Evolutionary conservation across 2,797 vertebrate species (phyloP).

Genomic region (Sylvia borin): DNA sequence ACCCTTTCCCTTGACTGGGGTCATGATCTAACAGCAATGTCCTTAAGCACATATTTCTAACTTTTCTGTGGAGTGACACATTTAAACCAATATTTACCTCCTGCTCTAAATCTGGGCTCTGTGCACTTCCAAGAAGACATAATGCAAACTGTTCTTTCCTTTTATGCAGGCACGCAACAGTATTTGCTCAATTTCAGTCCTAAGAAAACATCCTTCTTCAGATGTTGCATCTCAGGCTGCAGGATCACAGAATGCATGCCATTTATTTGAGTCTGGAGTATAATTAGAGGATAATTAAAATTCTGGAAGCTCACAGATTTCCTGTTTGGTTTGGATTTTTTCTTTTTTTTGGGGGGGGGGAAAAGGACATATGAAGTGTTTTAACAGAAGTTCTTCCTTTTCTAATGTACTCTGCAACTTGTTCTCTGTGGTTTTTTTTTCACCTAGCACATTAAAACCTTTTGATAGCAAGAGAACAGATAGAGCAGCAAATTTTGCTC

Average conservation of each 20-base stretch:
- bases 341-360: background rate
- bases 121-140: background rate
- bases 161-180: constrained; percentile 11
- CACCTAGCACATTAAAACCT: background rate
- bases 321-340: background rate
- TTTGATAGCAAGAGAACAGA: background rate
- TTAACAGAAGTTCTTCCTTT: constrained; percentile 14
- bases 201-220: background rate
- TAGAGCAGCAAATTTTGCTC: background rate
- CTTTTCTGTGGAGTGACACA: background rate
- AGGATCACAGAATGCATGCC: constrained; percentile 41
- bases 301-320: constrained; percentile 15
- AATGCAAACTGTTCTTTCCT: background rate
- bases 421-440: background rate
- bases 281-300: constrained; percentile 36
- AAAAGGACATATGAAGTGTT: background rate
- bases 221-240: background rate
- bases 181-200: background rate
- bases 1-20: background rate
- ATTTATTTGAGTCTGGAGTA: background rate
- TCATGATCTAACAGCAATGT: background rate
- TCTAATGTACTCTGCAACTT: background rate
- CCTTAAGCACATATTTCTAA: background rate
- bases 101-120: background rate
- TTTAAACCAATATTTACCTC: constrained; percentile 7